Evolutionary conservation across 1,140 invertebrate species (phyloP).

Genomic region (Danaus plexippus): DNA sequence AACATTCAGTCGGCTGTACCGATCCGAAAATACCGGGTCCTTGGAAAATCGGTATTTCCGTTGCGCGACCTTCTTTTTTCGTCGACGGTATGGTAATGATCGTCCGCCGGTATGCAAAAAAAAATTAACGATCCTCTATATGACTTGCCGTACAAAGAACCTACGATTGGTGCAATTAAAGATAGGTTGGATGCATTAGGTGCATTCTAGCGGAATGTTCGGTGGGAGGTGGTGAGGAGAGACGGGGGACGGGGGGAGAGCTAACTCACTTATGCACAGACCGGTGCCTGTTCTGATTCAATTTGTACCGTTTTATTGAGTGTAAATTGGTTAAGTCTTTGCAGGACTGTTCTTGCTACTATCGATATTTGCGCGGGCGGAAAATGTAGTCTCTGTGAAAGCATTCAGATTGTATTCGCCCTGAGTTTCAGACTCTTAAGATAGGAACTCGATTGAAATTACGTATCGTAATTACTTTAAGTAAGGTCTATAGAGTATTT

Average conservation of each 20-base stretch:
- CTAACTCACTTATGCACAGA: constrained; percentile 31
- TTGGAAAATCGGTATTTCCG: too few relatives aligned
- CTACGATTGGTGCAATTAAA: constrained; percentile 25
- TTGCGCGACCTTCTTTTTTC: too few relatives aligned
- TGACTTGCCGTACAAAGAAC: constrained; percentile 14
- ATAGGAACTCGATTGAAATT: too few relatives aligned
- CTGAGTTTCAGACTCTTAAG: not conserved
- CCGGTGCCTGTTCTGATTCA: constrained; percentile 26
- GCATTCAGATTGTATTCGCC: not conserved
- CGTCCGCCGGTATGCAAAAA: too few relatives aligned
- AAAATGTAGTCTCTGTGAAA: not conserved
- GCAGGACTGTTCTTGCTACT: constrained; percentile 1
- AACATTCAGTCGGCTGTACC: too few relatives aligned
- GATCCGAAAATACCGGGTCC: too few relatives aligned
- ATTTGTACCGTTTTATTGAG: constrained; percentile 35
- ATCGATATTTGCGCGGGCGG: not conserved
- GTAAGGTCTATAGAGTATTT: too few relatives aligned
- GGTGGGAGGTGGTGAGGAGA: constrained; percentile 6
- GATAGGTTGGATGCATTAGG: constrained; percentile 29
- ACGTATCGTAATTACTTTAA: too few relatives aligned
- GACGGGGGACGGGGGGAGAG: constrained; percentile 2
- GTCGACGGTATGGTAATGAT: too few relatives aligned
- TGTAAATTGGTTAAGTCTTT: constrained; percentile 27
- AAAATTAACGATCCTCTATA: too few relatives aligned
- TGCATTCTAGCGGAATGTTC: constrained; percentile 21